Percentiles rank a stretch among this genome's conserved stretches.
These are phyloP conservation scores for Chionis minor DNA, from an alignment of 2,113 vertebrate genomes.

Conservation along the genomic window DNA sequence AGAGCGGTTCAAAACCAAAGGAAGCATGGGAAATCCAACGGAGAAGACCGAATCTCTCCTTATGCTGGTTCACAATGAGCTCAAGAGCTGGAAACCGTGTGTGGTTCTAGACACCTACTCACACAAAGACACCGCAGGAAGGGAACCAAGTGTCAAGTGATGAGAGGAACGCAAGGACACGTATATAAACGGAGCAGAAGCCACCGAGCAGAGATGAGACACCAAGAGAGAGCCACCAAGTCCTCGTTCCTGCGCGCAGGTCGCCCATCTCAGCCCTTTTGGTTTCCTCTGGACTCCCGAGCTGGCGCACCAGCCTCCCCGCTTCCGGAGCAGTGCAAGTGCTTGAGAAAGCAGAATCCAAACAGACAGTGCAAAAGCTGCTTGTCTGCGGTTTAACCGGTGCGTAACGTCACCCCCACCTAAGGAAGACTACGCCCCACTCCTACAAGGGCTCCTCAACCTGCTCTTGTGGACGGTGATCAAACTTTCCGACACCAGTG, in stretches of 20 bases:
- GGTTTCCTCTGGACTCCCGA: accelerated
- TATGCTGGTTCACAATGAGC: background rate
- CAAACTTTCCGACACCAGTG: accelerated
- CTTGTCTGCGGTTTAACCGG: accelerated
- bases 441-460: background rate
- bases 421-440: accelerated
- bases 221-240: background rate
- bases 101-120: background rate
- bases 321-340: accelerated
- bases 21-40: accelerated
- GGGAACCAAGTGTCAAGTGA: accelerated
- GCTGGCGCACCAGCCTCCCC: background rate
- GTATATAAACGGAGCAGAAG: background rate
- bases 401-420: background rate
- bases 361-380: background rate
- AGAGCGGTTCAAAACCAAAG: background rate
- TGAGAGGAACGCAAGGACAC: accelerated
- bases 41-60: background rate
- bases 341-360: background rate
- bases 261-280: background rate
- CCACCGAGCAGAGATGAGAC: accelerated
- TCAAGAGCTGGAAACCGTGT: background rate
- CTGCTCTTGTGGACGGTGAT: background rate
- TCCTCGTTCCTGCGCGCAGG: background rate
- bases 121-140: background rate